Evolutionary conservation across 2,113 vertebrate genomes (phyloP).

Genomic region (Saccopteryx bilineata): DNA sequence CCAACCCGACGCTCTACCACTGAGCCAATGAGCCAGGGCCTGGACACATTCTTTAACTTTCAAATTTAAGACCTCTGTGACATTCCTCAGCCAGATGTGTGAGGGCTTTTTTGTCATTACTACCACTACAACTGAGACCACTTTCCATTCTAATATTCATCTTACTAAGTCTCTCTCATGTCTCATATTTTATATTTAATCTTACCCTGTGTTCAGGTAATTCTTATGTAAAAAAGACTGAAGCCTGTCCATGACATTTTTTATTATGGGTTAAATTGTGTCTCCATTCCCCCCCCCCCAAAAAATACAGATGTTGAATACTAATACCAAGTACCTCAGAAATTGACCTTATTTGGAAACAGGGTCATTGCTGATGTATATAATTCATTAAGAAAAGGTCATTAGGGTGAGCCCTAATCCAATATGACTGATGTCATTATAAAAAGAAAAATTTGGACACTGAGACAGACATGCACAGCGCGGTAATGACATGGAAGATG

Average conservation of each 20-base stretch:
- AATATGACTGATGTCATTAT: background rate
- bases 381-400: background rate
- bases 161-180: background rate
- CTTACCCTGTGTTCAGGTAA: background rate
- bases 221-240: fast-evolving
- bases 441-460: background rate
- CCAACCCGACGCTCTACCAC: too few relatives aligned
- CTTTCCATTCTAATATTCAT: too few relatives aligned
- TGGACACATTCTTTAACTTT: background rate
- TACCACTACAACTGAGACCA: fast-evolving
- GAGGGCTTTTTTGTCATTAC: fast-evolving
- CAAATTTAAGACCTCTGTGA: background rate
- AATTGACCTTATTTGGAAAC: background rate
- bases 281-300: background rate
- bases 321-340: background rate
- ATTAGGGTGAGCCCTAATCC: background rate
- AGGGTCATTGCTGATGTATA: background rate
- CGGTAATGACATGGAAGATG: background rate
- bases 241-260: background rate
- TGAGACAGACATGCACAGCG: background rate
- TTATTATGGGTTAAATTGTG: background rate
- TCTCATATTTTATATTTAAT: background rate
- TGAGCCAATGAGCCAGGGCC: too few relatives aligned
- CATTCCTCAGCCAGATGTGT: too few relatives aligned
- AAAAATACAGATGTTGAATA: background rate